Evolutionary conservation across 64 coral and sea anemone species (phyloP).

Genomic region (Porites australiensis): DNA sequence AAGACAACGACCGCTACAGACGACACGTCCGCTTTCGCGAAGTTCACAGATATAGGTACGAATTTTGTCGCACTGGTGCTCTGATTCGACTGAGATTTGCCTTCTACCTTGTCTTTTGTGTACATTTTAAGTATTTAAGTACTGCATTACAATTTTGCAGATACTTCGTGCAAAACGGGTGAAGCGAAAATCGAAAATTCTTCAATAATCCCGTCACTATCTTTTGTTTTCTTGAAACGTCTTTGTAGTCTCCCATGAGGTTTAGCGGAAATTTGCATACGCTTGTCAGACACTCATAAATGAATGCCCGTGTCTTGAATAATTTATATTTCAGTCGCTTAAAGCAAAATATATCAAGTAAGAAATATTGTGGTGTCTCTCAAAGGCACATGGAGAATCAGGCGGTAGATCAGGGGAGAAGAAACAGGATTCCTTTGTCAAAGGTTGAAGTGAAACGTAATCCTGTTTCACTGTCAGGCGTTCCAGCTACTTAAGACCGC

Average conservation of each 20-base stretch:
- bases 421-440: not conserved
- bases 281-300: slow-evolving; percentile 1
- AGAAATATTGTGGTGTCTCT: not conserved
- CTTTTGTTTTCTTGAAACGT: not conserved
- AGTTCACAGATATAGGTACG: slow-evolving; percentile 25
- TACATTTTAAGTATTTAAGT: not conserved
- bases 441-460: not conserved
- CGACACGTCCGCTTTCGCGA: not conserved
- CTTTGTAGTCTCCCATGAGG: not conserved
- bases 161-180: not conserved
- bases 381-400: not conserved
- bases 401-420: not conserved
- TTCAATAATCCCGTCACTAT: not conserved
- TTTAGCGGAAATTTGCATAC: slow-evolving; percentile 24
- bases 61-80: not conserved
- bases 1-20: not conserved
- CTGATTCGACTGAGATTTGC: not conserved
- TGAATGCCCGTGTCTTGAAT: not conserved
- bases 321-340: not conserved
- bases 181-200: not conserved
- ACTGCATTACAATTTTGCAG: not conserved
- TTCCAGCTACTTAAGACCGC: too few species aligned
- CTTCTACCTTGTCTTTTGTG: not conserved
- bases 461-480: too few species aligned
- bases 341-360: slow-evolving; percentile 1